Evolutionary conservation across 1,140 invertebrate genomes (phyloP), one percentile per base, ranked within the genome.

Genomic region (Drosophila sp.): DNA sequence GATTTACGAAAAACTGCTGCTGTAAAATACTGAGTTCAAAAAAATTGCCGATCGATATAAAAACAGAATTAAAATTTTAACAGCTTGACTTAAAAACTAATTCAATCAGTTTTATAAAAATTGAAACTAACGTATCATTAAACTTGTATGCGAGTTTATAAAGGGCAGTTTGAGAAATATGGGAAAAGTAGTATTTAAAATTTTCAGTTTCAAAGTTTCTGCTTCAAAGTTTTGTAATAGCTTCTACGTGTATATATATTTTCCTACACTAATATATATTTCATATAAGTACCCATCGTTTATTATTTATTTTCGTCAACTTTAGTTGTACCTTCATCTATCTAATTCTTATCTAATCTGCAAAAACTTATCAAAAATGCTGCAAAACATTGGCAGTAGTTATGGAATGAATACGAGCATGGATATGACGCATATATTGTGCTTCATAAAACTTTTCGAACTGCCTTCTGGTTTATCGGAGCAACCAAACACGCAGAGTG

Each of bases 21-120:
- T n/a, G n/a, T n/a, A n/a, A n/a, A n/a, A n/a, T n/a, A n/a, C n/a
- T n/a, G n/a, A n/a, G n/a, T n/a, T n/a, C n/a, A n/a, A n/a, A n/a
- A n/a, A n/a, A n/a, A n/a, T n/a, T n/a, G n/a, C n/a, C n/a, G n/a
- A n/a, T n/a, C n/a, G n/a, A n/a, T n/a, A n/a, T n/a, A n/a, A n/a
- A n/a, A n/a, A n/a, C n/a, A n/a, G n/a, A n/a, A n/a, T n/a, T n/a
- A n/a, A n/a, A n/a, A n/a, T n/a, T n/a, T n/a, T n/a, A n/a, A n/a
- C n/a, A n/a, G n/a, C n/a, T n/a, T n/a, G n/a, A n/a, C n/a, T n/a
- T n/a, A n/a, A n/a, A n/a, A n/a, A n/a, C n/a, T n/a, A n/a, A n/a
- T n/a, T n/a, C n/a, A n/a, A n/a, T n/a, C n/a, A n/a, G 43, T 46
- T 67, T 83, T 78, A 67, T 78, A 54, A 27, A 57, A 56, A 59